A percentile compares a stretch with the other conserved stretches of the same genome.
Conservation (phyloP, 2,888 invertebrate genomes). For the Prenolepis imparis region DNA sequence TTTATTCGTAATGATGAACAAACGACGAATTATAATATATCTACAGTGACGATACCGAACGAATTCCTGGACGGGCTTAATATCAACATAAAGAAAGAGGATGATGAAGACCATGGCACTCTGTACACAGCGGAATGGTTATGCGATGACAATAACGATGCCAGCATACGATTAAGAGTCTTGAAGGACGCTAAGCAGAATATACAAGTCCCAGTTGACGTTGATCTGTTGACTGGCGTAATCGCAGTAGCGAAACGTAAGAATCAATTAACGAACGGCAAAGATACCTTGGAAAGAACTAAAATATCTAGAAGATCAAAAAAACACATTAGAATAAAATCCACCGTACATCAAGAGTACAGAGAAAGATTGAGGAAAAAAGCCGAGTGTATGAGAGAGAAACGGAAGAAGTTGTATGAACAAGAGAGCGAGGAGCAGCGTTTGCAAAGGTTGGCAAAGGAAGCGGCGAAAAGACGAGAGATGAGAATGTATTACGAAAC, state of each 20-base stretch:
- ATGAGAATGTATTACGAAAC: conserved; percentile 81
- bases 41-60: conserved; percentile 72
- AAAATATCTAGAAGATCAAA: conserved; percentile 61
- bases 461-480: conserved; percentile 79
- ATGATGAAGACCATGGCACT: conserved; percentile 58
- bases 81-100: conserved; percentile 76
- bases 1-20: conserved; percentile 72
- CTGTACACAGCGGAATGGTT: conserved; percentile 75
- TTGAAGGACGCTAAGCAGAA: conserved; percentile 62
- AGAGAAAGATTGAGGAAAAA: conserved; percentile 75
- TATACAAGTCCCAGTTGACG: conserved; percentile 61
- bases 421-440: conserved; percentile 77
- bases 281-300: conserved; percentile 51
- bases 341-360: conserved; percentile 65
- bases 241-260: conserved; percentile 63
- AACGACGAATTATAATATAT: conserved; percentile 70
- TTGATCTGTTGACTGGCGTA: conserved; percentile 51
- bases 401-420: conserved; percentile 77
- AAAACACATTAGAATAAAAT: conserved; percentile 63
- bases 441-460: conserved; percentile 74
- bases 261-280: conserved; percentile 47
- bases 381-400: conserved; percentile 80
- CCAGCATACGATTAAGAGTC: conserved; percentile 59
- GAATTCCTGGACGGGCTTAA: conserved; percentile 73
- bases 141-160: conserved; percentile 61